Conservation (phyloP, 2,113 vertebrate genomes). For the Podarcis raffonei region DNA sequence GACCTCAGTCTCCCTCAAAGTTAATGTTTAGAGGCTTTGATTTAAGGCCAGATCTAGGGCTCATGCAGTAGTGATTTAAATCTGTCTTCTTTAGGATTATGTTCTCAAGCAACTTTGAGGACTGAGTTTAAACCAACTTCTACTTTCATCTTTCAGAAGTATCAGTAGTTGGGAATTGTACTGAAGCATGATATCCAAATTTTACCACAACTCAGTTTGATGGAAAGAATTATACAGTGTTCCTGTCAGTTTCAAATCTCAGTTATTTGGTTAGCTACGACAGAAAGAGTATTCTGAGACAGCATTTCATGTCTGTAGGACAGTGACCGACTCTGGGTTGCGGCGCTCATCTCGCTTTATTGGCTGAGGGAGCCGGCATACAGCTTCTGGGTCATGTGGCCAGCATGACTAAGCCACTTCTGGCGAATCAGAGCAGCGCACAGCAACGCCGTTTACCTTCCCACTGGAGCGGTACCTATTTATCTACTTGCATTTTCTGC, state of each 20-base stretch:
- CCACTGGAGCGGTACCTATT: too few species aligned
- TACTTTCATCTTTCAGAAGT: neutral
- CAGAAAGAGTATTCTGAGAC: constrained; percentile 34
- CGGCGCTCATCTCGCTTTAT: too few species aligned
- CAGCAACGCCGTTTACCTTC: too few species aligned
- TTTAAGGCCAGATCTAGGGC: neutral
- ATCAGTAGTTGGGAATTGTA: constrained; percentile 38
- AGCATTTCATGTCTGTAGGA: neutral
- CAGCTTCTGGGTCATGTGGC: too few species aligned
- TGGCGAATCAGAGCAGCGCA: too few species aligned
- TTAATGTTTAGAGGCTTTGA: neutral
- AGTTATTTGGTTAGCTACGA: constrained; percentile 54
- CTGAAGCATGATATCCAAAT: constrained; percentile 27
- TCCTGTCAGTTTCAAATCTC: constrained; percentile 48
- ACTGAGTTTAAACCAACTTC: fast-evolving
- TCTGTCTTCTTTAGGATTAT: neutral
- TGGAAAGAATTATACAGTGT: constrained; percentile 52
- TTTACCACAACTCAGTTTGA: constrained; percentile 38
- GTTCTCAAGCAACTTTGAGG: neutral
- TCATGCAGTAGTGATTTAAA: neutral
- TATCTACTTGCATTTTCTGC: too few species aligned
- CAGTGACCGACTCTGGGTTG: neutral
- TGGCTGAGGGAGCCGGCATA: too few species aligned
- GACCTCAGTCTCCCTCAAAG: neutral
- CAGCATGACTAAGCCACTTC: too few species aligned